These are phyloP conservation scores for Conger conger DNA, from an alignment of 2,113 vertebrate species.

Conservation along the genomic window DNA sequence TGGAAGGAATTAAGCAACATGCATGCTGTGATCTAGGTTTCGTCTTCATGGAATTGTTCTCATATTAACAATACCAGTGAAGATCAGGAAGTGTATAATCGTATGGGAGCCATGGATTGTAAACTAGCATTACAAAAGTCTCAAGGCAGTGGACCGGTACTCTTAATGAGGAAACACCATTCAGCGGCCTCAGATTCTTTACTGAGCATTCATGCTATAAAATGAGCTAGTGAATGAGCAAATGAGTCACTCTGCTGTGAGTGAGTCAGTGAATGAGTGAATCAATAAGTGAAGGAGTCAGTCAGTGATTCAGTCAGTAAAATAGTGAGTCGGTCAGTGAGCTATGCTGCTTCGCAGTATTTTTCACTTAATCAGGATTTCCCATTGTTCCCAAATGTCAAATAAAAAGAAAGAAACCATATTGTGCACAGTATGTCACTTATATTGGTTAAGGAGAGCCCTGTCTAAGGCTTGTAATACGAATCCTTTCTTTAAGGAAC, in stretches of 20 bases:
- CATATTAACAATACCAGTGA: not conserved
- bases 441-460: not conserved
- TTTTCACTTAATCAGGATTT: too few relatives aligned
- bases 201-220: too few relatives aligned
- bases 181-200: not conserved
- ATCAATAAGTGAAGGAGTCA: too few relatives aligned
- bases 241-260: too few relatives aligned
- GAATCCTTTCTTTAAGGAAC: conserved; percentile 64
- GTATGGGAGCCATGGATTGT: not conserved
- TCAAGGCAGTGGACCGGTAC: not conserved
- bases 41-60: not conserved
- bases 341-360: too few relatives aligned
- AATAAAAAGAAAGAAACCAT: not conserved
- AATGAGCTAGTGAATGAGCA: too few relatives aligned
- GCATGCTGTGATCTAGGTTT: not conserved
- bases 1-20: not conserved
- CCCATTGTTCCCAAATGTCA: not conserved
- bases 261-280: too few relatives aligned
- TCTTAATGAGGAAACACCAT: not conserved
- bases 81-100: not conserved
- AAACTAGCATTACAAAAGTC: not conserved
- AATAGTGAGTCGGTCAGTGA: too few relatives aligned
- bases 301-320: too few relatives aligned
- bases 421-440: not conserved
- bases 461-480: not conserved